Base-by-base conservation (phyloP, 2,797 vertebrate species). In the Melanotaenia parkinsoni region DNA sequence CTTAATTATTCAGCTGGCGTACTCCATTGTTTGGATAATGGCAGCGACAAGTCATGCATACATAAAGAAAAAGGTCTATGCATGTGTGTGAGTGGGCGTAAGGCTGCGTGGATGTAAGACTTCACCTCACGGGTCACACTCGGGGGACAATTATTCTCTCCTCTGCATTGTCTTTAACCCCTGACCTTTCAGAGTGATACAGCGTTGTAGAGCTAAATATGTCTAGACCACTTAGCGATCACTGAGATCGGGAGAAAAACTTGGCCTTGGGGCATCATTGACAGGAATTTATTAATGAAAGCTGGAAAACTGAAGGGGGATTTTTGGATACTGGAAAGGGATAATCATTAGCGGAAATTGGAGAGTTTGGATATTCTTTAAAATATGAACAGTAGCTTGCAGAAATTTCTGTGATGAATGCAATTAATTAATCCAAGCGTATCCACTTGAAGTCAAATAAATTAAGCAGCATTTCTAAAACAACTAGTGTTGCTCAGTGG, bases 121-220 rank as follows among this genome's bases (percentile, higher is more conserved):
- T 58, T 84, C 11, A 51, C 83, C 86, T 83, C 79, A 59, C 85
- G 86, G 88, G 85, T 77, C 69, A 92, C 84, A 86, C 83, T 67
- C 24, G 4, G 67, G 86, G 83, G 86, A n/a, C 47, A 89, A 92
- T 93, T 87, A 90, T 89, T 85, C 79, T 81, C 58, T 61, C 80
- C 83, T 84, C 90, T 88, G 85, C 80, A 88, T 91, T 92, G 86
- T 93, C 85, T 86, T 91, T 93, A 89, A 94, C 93, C 91, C 66
- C 60, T 90, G 85, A 91, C 90, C 88, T 86, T 75, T 75, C 9
- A 18, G 70, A 83, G 75, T 30, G 80, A 87, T 89, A 81, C 86
- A 84, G 83, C 74, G 82, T 83, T 80, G 79, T 63, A 67, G 74
- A 70, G 80, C 76, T 87, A 86, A 92, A 87, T 85, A 62, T 56